Evolutionary conservation across 2,888 invertebrate species (phyloP), one percentile per base, ranked within the genome.

Genomic region (Eristalis intricaria): DNA sequence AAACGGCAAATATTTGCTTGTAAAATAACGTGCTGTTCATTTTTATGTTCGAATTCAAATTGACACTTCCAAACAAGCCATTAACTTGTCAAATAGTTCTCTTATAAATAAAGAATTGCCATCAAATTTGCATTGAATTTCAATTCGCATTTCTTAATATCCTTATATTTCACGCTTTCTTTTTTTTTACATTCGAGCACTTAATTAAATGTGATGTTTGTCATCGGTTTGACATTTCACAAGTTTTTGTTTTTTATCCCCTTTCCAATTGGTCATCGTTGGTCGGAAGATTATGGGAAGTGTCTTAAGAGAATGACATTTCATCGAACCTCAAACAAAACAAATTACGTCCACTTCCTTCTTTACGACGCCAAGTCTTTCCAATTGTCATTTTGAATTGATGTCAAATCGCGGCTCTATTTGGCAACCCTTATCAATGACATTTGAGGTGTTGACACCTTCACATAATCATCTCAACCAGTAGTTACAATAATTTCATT

Each of bases 401-500:
- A 10, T 23, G 58, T 23, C 23, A 26, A 60, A 13, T 22, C 23
- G 11, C 10, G 32, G 8, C 32, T 32, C 70, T 13, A 23, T 19
- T 71, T 71, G 60, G 38, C 40, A 58, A 71, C 26, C 60, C 26
- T 60, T 60, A 29, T 40, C 70, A 4, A 66, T 66, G 5, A n/a
- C 66, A 11, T 23, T 19, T 50, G 19, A 26, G 19, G 38, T 50
- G 10, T 74, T 80, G 66, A 56, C 80, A 68, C 66, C 68, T 68
- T 38, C 50, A 38, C 40, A 65, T 79, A 71, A 40, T 29, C 70
- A 64, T 40, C 58, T 65, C 65, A 65, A 15, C 58, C 64, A 64
- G 43, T 70, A 4, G 50, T 23, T 13, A 70, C 40, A 65, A 71
- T 43, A 61, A 74, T 74, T 80, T 73, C 50, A 80, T 66, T 70